phyloP scores from a whole-genome alignment of 2,113 vertebrate genomes.

The Dromas ardeola region DNA sequence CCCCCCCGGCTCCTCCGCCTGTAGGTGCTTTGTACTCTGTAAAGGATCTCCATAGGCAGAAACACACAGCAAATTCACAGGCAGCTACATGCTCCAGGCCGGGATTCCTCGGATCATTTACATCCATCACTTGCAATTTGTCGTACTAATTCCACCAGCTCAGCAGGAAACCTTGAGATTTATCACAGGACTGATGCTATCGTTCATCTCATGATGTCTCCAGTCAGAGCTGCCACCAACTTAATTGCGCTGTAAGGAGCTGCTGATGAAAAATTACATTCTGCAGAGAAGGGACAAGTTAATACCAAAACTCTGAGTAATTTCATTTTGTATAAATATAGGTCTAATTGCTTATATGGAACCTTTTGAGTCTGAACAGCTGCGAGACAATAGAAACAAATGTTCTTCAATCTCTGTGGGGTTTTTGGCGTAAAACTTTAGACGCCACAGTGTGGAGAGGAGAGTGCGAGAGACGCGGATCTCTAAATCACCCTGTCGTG shows the following conservation, averaged over 20 bases:
- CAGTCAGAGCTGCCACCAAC: background rate
- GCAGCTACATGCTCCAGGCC: background rate
- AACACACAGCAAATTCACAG: background rate
- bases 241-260: background rate
- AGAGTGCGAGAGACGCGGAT: background rate
- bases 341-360: background rate
- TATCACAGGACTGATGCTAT: background rate
- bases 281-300: background rate
- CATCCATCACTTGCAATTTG: background rate
- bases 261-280: background rate
- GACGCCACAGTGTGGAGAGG: background rate
- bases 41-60: background rate
- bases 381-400: background rate
- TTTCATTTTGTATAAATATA: background rate
- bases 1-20: background rate
- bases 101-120: background rate
- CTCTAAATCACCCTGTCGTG: background rate
- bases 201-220: background rate
- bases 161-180: background rate
- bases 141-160: background rate
- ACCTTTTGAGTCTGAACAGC: background rate
- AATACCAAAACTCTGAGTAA: background rate
- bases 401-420: rapidly evolving
- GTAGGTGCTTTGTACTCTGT: background rate
- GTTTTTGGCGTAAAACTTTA: background rate